These are phyloP conservation scores for Leptobrachium ailaonicum DNA, from an alignment of 2,113 vertebrate genomes.

Conservation along the genomic window DNA sequence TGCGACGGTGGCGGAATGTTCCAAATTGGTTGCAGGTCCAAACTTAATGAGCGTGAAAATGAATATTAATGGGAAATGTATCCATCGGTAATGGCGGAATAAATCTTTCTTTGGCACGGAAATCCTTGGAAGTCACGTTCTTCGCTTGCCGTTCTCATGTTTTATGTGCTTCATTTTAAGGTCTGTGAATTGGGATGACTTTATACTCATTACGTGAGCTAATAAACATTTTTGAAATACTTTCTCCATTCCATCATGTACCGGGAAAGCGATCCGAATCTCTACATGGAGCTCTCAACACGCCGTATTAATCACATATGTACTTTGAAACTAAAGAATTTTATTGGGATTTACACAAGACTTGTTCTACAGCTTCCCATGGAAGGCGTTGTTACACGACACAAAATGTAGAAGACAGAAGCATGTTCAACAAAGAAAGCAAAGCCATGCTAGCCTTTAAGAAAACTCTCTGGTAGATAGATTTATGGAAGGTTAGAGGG, in stretches of 20 bases:
- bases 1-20: background rate
- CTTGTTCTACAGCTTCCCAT: too few species aligned
- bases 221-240: conserved; percentile 44
- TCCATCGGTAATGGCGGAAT: background rate
- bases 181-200: conserved; percentile 21
- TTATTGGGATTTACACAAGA: background rate
- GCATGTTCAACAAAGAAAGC: too few species aligned
- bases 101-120: conserved; percentile 7
- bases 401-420: too few species aligned
- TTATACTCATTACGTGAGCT: conserved; percentile 28
- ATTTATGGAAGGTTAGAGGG: too few species aligned
- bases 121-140: background rate
- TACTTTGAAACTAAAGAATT: background rate
- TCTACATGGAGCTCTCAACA: background rate
- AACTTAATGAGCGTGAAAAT: conserved; percentile 10
- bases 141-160: conserved; percentile 7
- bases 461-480: too few species aligned
- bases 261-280: background rate
- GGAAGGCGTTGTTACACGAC: too few species aligned
- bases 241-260: conserved; percentile 16
- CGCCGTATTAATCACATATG: conserved; percentile 15
- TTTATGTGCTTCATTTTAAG: conserved; percentile 17
- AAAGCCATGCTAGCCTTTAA: too few species aligned
- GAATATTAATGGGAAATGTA: conserved; percentile 16
- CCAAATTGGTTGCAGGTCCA: conserved; percentile 1